Percentiles rank a stretch among this genome's conserved stretches.
Conservation (phyloP, 2,113 vertebrate genomes). For the Macaca mulatta region DNA sequence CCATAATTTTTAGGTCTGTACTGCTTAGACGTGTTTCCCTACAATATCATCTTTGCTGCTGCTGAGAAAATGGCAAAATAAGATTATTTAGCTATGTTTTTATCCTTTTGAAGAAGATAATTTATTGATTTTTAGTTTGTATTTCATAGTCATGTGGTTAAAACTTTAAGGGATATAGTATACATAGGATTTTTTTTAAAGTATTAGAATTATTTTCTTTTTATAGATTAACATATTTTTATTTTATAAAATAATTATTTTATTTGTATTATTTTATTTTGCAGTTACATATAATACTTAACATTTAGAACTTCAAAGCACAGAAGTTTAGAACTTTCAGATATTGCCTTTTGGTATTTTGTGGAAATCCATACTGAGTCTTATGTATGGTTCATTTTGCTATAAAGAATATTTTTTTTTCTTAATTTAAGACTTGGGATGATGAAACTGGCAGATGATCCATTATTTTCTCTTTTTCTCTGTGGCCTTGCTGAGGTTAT, state of each 20-base stretch:
- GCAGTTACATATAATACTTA: neutral
- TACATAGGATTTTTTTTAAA: neutral
- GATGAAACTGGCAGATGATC: neutral
- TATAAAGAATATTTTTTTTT: neutral
- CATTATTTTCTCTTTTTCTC: neutral
- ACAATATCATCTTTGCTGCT: neutral
- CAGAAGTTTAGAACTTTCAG: neutral
- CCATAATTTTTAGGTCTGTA: neutral
- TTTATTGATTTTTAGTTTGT: neutral
- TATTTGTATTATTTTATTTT: constrained; percentile 2
- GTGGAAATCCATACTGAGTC: neutral
- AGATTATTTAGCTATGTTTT: neutral
- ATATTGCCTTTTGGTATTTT: neutral
- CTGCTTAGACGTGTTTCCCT: neutral
- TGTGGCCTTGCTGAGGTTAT: neutral
- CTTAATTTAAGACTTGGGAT: neutral
- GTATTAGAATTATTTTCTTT: neutral
- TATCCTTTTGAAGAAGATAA: neutral
- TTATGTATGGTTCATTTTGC: neutral
- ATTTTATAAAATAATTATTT: too few relatives aligned
- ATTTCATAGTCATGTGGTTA: neutral
- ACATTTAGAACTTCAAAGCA: neutral
- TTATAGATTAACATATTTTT: too few relatives aligned
- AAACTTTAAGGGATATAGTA: neutral
- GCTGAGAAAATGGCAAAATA: constrained; percentile 10